Evolutionary conservation across 1,140 invertebrate genomes (phyloP).

Genomic region (Halictus rubicundus): DNA sequence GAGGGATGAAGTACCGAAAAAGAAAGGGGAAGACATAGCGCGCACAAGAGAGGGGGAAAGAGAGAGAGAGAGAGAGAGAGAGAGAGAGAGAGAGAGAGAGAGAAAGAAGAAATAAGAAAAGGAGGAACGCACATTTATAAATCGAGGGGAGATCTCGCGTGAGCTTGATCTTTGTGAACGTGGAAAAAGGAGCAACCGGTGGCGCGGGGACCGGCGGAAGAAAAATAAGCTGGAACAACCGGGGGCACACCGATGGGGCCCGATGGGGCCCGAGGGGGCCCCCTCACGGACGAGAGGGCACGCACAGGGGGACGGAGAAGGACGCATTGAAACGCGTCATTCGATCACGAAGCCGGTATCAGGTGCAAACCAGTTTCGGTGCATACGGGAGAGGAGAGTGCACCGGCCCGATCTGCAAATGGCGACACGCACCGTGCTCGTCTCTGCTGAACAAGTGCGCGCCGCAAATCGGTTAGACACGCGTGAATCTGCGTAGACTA

Average conservation of each 20-base stretch:
- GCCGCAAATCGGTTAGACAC: conserved; percentile 14
- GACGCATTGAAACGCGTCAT: conserved; percentile 77
- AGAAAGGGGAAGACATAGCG: background rate
- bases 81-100: background rate
- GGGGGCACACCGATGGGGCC: conserved; percentile 19
- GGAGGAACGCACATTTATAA: background rate
- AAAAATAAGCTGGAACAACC: background rate
- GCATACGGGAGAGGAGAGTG: conserved; percentile 51
- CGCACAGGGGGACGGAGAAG: conserved; percentile 36
- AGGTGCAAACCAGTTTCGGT: conserved; percentile 79
- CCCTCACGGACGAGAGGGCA: background rate
- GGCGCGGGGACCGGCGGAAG: conserved; percentile 34
- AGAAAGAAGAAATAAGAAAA: background rate
- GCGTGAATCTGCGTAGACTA: too few relatives aligned
- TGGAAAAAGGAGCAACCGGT: conserved; percentile 32
- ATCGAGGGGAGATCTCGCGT: conserved; percentile 24
- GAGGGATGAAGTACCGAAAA: background rate
- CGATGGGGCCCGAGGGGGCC: too few relatives aligned
- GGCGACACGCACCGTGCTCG: conserved; percentile 65
- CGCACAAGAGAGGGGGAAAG: too few relatives aligned
- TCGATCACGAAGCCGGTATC: conserved; percentile 77
- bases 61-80: background rate
- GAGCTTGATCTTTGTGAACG: conserved; percentile 57
- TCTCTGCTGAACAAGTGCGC: conserved; percentile 30
- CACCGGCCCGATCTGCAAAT: conserved; percentile 65